Base-by-base conservation (phyloP, 2,113 vertebrate species). In the Zosterops pallidus region DNA sequence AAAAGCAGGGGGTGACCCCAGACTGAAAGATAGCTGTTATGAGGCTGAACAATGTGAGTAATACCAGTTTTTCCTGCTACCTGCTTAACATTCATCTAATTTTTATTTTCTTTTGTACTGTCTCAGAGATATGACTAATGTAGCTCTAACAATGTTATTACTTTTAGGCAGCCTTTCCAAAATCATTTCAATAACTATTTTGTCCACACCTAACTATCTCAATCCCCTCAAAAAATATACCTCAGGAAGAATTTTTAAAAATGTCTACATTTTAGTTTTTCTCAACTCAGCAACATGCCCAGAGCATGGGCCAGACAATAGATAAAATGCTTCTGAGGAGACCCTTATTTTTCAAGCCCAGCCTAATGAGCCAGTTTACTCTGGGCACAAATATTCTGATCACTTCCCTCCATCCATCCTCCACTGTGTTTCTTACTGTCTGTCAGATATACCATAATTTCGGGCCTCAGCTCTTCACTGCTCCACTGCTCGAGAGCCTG, bases 401-500 rank as follows among this genome's bases (percentile, higher is more conserved):
- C 0, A 2, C 37, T 68, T 71, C 19, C 19, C 24, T 90, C 21
- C 60, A 17, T 24, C 49, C 50, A 42, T 28, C 33, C 39, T 49
- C 15, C 7, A 8, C 39, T 41, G 12, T 60, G 14, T 26, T 78
- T 70, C n/a, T 26, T 39, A 28, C 13, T 76, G n/a, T 22, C 62
- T 50, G 18, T 20, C 12, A 5, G 37, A 41, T 6, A 44, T 0
- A 28, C 15, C 11, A 5, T 12, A 59, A 62, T 46, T 44, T 26
- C 37, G 59, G 33, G n/a, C 44, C 63, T 57, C 64, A 62, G 42
- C 24, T 89, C 44, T 52, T 42, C 44, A 47, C 4, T 23, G 35
- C n/a, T 17, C 22, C 0, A 1, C 33, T 79, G 26, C n/a, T 71
- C 0, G 0, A 52, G 42, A 71, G 10, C 19, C 67, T 16, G 8